Evolutionary conservation across 2,797 vertebrate genomes (phyloP).

Genomic region (Chromobotia macracanthus): DNA sequence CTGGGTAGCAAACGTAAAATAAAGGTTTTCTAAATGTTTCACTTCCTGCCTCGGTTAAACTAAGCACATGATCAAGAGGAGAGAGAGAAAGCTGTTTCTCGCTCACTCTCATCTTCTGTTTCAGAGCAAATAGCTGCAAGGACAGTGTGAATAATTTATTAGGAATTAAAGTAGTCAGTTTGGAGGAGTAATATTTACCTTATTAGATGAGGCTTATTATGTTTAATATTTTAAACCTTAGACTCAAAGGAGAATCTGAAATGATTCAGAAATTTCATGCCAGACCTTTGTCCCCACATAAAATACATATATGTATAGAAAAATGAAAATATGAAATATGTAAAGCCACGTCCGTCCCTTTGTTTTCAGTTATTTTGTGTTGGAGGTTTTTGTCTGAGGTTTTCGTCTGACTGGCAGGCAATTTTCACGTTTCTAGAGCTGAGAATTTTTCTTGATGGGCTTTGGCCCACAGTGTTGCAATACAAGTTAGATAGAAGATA

Average conservation of each 20-base stretch:
- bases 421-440: slow-evolving; percentile 16
- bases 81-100: not conserved
- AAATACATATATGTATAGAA: too few relatives aligned
- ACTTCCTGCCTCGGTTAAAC: not conserved
- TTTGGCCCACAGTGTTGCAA: slow-evolving; percentile 33
- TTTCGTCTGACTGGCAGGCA: slow-evolving; percentile 4
- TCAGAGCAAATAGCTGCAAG: slow-evolving; percentile 73
- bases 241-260: slow-evolving; percentile 29
- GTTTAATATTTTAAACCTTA: slow-evolving; percentile 25
- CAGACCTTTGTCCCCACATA: too few relatives aligned
- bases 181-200: slow-evolving; percentile 65
- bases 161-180: slow-evolving; percentile 64
- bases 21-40: not conserved
- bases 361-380: not conserved
- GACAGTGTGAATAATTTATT: slow-evolving; percentile 76
- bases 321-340: too few relatives aligned
- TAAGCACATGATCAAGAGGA: not conserved
- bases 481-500: not conserved
- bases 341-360: not conserved
- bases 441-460: slow-evolving; percentile 22
- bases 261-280: too few relatives aligned
- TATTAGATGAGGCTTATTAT: slow-evolving; percentile 38
- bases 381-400: not conserved
- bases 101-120: slow-evolving; percentile 56
- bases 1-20: not conserved